Conservation (phyloP, 23 tunicate genomes). For the Ciona savignyi region DNA sequence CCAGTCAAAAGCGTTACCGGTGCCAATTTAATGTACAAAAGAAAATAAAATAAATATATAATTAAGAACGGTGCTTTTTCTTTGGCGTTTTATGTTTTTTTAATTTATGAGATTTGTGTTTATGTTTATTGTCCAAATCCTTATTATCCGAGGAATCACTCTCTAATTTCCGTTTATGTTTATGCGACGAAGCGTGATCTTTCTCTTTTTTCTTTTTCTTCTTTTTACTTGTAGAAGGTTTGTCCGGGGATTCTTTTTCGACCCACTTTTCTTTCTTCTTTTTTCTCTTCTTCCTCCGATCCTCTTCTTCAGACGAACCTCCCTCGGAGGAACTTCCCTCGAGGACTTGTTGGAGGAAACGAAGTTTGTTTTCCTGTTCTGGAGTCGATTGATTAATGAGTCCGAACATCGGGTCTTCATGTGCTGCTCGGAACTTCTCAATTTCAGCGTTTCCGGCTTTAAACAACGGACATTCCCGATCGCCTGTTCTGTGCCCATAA, state of each 20-base stretch:
- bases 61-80: neutral
- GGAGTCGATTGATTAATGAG: slow-evolving; percentile 28
- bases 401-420: slow-evolving; percentile 86
- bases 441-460: slow-evolving; percentile 67
- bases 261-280: slow-evolving; percentile 52
- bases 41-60: neutral
- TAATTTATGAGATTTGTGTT: slow-evolving; percentile 5
- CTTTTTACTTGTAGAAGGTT: neutral
- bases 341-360: slow-evolving; percentile 59
- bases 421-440: slow-evolving; percentile 78
- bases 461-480: slow-evolving; percentile 86
- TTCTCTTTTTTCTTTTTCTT: slow-evolving; percentile 16
- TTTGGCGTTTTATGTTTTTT: slow-evolving; percentile 2
- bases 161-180: slow-evolving; percentile 5
- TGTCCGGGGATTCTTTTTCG: slow-evolving; percentile 23
- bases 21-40: neutral
- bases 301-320: slow-evolving; percentile 7
- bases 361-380: slow-evolving; percentile 45
- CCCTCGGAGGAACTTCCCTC: slow-evolving; percentile 44
- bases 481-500: slow-evolving; percentile 94
- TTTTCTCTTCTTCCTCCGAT: slow-evolving; percentile 21
- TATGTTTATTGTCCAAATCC: neutral
- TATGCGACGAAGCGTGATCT: slow-evolving; percentile 3
- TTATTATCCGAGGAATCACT: neutral
- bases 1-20: no score